These are phyloP conservation scores for Centruroides sculpturatus DNA, from an alignment of 1,140 invertebrate genomes.

Conservation along the genomic window DNA sequence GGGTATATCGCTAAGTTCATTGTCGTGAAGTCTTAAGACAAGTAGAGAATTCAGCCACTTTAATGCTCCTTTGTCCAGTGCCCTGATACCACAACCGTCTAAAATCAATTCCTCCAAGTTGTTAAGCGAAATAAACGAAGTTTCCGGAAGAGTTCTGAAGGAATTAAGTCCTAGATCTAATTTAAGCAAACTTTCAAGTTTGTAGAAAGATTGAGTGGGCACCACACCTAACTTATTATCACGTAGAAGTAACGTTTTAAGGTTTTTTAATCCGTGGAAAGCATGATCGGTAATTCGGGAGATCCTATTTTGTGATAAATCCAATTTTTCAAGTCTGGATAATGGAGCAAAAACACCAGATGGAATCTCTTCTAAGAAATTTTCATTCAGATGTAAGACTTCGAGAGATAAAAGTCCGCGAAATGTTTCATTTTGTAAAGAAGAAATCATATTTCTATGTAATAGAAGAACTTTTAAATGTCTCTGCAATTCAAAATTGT, in stretches of 20 bases:
- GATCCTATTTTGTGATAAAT: conserved; percentile 74
- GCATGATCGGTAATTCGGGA: conserved; percentile 60
- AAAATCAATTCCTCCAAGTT: conserved; percentile 59
- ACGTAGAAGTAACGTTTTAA: conserved; percentile 64
- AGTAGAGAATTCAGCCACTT: conserved; percentile 53
- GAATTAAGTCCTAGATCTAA: conserved; percentile 68
- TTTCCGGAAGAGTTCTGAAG: conserved; percentile 44
- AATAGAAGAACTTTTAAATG: conserved; percentile 38
- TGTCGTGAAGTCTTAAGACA: conserved; percentile 59
- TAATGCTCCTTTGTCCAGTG: conserved; percentile 58
- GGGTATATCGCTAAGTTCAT: conserved; percentile 54
- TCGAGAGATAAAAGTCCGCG: conserved; percentile 45
- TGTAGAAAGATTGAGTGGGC: conserved; percentile 45
- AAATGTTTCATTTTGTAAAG: conserved; percentile 55
- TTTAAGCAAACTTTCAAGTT: conserved; percentile 38
- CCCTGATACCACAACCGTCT: conserved; percentile 58
- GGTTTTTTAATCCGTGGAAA: conserved; percentile 54
- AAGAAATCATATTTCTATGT: conserved; percentile 13
- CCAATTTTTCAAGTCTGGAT: conserved; percentile 61
- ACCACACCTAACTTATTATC: conserved; percentile 59
- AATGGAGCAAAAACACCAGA: conserved; percentile 57
- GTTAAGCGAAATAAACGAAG: conserved; percentile 40
- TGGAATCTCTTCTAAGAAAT: conserved; percentile 61
- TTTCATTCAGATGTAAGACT: conserved; percentile 61
- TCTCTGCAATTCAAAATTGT: conserved; percentile 58